Evolutionary conservation across 2,797 vertebrate genomes (phyloP), one percentile per base, ranked within the genome.

Genomic region (Mormyrops boulengeri): DNA sequence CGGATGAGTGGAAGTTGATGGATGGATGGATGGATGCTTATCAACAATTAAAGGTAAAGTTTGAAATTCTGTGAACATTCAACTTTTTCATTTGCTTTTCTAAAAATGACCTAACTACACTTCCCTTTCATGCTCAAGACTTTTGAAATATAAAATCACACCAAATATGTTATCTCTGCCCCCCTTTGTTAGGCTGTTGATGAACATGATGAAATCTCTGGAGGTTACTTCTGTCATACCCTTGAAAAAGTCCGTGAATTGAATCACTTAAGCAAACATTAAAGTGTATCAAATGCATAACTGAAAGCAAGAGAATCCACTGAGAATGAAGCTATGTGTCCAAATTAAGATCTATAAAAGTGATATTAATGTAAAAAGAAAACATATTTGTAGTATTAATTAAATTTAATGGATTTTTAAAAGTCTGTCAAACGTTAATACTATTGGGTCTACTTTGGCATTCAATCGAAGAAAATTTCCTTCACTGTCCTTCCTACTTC

Each of bases 291-390:
- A 50, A 85, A 85, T 85, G 53, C 50, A 60, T 60, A 87, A 60
- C 86, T 57, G 7, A 87, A 87, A 57, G 57, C 86, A 57, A 57
- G 7, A 87, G 34, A 87, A 87, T 57, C 34, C 2, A 19, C 82
- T 57, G 86, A 38, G 86, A 60, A 60, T 41, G 50, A 87, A 87
- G 86, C 19, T 87, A 30, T 7, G 52, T 19, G 50, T 1, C 85
- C 52, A 87, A 85, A 85, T 85, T 26, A 85, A 26, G 82, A 85
- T 85, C n/a, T 85, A 85, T 85, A 50, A 85, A 85, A 11, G 47
- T 52, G 22, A 85, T 52, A 85, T 49, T 85, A 85, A 85, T 85
- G 22, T 50, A 85, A 85, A 85, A 38, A 2, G 52, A 87, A 87
- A 57, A 26, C 12, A 55, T 55, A 53, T 34, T 87, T 57, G 49